Percentiles rank a stretch among this genome's conserved stretches.
Evolutionary conservation across 2,888 invertebrate genomes (phyloP).

Genomic region (Spisula solida): DNA sequence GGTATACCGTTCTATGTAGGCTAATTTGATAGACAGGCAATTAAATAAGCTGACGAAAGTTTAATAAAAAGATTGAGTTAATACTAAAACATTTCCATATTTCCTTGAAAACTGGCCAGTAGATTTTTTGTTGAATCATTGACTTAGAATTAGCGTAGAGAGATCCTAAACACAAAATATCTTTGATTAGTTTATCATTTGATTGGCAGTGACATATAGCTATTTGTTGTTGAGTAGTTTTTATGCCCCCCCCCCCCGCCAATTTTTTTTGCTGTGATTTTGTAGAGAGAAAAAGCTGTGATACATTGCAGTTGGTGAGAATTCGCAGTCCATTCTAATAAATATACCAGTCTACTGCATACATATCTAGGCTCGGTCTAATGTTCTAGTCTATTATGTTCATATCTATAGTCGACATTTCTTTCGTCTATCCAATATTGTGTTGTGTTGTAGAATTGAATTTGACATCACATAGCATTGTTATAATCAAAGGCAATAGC

Average conservation of each 20-base stretch:
- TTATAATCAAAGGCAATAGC: not conserved
- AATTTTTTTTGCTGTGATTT: not conserved
- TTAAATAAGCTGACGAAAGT: no score
- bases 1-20: no score
- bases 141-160: not conserved
- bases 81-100: no score
- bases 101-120: not conserved
- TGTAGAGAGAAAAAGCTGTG: not conserved
- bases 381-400: no score
- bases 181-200: not conserved
- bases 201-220: not conserved
- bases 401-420: no score
- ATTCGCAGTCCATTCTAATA: not conserved
- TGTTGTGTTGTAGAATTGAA: conserved; percentile 5
- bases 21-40: no score
- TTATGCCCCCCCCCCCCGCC: no score
- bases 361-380: not conserved
- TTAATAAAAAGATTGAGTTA: no score
- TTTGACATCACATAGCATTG: conserved; percentile 8
- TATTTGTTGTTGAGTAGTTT: not conserved
- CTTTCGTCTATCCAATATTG: conserved; percentile 4
- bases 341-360: no score
- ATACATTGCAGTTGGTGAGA: not conserved
- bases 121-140: not conserved
- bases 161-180: not conserved